Evolutionary conservation across 2,888 invertebrate genomes (phyloP).

Genomic region (Odontocerum albicorne): DNA sequence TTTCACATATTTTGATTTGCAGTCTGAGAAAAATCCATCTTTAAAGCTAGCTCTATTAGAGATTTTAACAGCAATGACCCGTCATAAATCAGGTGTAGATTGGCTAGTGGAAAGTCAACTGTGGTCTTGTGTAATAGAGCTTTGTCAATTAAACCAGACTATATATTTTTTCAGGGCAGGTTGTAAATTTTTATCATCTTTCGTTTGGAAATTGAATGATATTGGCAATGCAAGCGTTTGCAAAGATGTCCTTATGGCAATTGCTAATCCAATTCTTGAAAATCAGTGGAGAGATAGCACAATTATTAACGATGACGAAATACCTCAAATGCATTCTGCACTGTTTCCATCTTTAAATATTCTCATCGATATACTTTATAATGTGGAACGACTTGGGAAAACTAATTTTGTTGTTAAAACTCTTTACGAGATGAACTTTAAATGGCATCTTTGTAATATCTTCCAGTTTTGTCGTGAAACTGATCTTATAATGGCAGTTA

Average conservation of each 20-base stretch:
- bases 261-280: slow-evolving; percentile 62
- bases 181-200: slow-evolving; percentile 62
- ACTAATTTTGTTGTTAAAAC: slow-evolving; percentile 43
- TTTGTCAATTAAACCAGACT: slow-evolving; percentile 67
- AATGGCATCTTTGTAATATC: slow-evolving; percentile 46
- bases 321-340: slow-evolving; percentile 54
- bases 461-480: slow-evolving; percentile 49
- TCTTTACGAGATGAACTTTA: slow-evolving; percentile 45
- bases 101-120: slow-evolving; percentile 65
- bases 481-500: slow-evolving; percentile 50
- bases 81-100: slow-evolving; percentile 64
- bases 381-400: slow-evolving; percentile 50
- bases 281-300: slow-evolving; percentile 55
- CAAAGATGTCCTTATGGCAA: slow-evolving; percentile 56
- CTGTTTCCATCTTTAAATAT: slow-evolving; percentile 61
- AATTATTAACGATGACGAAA: slow-evolving; percentile 52
- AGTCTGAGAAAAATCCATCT: slow-evolving; percentile 56
- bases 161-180: slow-evolving; percentile 71
- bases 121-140: slow-evolving; percentile 67
- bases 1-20: slow-evolving; percentile 42
- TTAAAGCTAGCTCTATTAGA: slow-evolving; percentile 69
- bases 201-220: slow-evolving; percentile 59
- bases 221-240: slow-evolving; percentile 54
- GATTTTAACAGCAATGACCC: slow-evolving; percentile 60
- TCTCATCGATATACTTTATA: slow-evolving; percentile 57